Evolutionary conservation across 2,113 vertebrate species (phyloP), one percentile per base, ranked within the genome.

Genomic region (Pungitius pungitius): DNA sequence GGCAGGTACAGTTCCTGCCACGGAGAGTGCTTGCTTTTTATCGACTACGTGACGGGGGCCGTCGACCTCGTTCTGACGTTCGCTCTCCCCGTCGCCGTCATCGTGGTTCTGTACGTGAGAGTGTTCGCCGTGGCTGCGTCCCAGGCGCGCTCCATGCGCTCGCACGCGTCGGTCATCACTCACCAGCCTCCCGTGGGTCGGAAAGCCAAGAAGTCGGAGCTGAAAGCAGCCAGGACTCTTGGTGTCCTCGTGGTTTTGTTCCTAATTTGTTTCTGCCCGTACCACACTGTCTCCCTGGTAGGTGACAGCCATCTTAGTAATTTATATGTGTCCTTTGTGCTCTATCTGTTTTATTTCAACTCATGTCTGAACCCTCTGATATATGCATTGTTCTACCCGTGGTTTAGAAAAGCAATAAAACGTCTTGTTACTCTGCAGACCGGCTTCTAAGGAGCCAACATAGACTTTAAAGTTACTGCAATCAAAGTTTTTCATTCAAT

Each of bases 101-200:
- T 90, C 0, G 0, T 84, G 1, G 17, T 75, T 37, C 73, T 91
- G 49, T 88, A 90, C 33, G 22, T 65, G 26, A 78, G 59, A 15
- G 80, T 91, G 0, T 86, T 86, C n/a, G 35, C 64, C 24, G 88
- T 83, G 40, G 88, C 83, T 12, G 73, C 61, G 58, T 78, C 72
- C 65, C 88, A 91, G 27, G 87, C 84, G 8, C 75, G 78, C 8
- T 93, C 89, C 42, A 94, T 87, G 67, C 54, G 80, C 37, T 37
- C 61, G 37, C 68, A 78, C 2, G 8, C 58, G 14, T 7, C 35
- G 24, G 45, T 27, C 6, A 37, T 33, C 13, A n/a, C 52, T 10
- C 15, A 52, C 0, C 45, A 60, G 42, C 6, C 10, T 13, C 30
- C 70, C 20, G 24, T 9, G 9, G 22, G 4, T 15, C 0, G 2